Base-by-base conservation (phyloP, 2,797 vertebrate genomes). In the Takifugu rubripes region DNA sequence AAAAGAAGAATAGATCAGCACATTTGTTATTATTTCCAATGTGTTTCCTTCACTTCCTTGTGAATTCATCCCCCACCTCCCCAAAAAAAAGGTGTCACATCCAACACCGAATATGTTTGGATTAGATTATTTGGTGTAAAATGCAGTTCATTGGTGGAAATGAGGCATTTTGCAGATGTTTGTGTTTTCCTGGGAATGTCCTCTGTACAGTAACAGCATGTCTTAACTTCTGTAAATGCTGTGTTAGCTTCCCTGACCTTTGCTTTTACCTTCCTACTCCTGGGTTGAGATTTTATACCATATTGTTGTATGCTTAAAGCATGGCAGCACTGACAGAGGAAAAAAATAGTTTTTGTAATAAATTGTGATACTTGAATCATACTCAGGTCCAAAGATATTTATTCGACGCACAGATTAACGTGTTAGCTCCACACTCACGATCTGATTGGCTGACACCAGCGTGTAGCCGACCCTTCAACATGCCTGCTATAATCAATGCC, bases 231-330 rank as follows among this genome's bases (percentile, higher is more conserved):
- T 74, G 69, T 84, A 84, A 90, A 89, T 87, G 87, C 86, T 89
- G 87, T 79, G 83, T 82, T 84, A 83, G 88, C 87, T 89, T 89
- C 78, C 81, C 80, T 79, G 81, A 85, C 81, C 81, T 83, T 83
- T 85, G 88, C 89, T 90, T 90, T 86, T 85, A 90, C 81, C 78
- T 80, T 87, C 77, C 73, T 81, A 81, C 70, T 83, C 88, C 81
- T 83, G 74, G 84, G 87, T 90, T 88, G 74, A 88, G 75, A 78
- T 92, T 92, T 92, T 92, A 86, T 91, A 91, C 89, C 84, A 86
- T 91, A 91, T 90, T 91, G 89, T 90, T 91, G 91, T 88, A 91
- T 88, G 91, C 91, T 92, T 88, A 79, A 87, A 90, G 93, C 93
- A 94, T 93, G 92, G 89, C 90, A 85, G 84, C 84, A 90, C 85